Percentiles rank a stretch among this genome's conserved stretches.
Conservation (phyloP, 1,140 invertebrate genomes). For the Aphelinus atriplicis region DNA sequence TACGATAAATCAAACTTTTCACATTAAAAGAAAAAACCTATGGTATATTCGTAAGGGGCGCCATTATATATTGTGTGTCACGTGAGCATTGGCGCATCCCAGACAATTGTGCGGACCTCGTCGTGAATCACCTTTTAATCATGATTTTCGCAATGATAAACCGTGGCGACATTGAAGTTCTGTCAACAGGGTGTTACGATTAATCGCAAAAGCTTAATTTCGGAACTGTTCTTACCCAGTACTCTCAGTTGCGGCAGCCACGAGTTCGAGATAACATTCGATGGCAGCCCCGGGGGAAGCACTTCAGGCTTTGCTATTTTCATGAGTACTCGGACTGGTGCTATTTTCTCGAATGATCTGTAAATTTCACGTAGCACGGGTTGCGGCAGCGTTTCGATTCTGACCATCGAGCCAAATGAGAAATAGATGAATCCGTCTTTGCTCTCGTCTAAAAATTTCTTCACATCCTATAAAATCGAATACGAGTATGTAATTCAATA, state of each 20-base stretch:
- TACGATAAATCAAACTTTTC: no score
- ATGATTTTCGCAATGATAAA: no score
- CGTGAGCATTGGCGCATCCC: no score
- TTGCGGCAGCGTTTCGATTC: slow-evolving; percentile 68
- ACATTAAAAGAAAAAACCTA: no score
- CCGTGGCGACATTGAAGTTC: no score
- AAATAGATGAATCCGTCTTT: slow-evolving; percentile 77
- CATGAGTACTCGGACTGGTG: slow-evolving; percentile 50
- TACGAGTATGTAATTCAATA: neutral
- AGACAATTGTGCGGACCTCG: no score
- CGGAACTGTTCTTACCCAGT: slow-evolving; percentile 40
- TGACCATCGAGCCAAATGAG: slow-evolving; percentile 76
- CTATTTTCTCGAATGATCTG: slow-evolving; percentile 50
- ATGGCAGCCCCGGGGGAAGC: slow-evolving; percentile 61
- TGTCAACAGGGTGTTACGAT: no score
- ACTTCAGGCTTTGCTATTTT: slow-evolving; percentile 52
- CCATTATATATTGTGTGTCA: no score
- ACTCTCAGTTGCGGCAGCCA: slow-evolving; percentile 74
- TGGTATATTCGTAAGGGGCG: no score
- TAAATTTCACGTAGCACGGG: slow-evolving; percentile 45
- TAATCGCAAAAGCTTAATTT: neutral
- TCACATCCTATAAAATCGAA: slow-evolving; percentile 66
- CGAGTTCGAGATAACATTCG: slow-evolving; percentile 70
- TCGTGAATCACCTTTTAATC: no score
- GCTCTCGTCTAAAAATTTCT: slow-evolving; percentile 74